Percentiles rank a stretch among this genome's conserved stretches.
These are phyloP conservation scores for Mormyrus lacerda DNA, from an alignment of 2,113 vertebrate genomes.

Conservation along the genomic window DNA sequence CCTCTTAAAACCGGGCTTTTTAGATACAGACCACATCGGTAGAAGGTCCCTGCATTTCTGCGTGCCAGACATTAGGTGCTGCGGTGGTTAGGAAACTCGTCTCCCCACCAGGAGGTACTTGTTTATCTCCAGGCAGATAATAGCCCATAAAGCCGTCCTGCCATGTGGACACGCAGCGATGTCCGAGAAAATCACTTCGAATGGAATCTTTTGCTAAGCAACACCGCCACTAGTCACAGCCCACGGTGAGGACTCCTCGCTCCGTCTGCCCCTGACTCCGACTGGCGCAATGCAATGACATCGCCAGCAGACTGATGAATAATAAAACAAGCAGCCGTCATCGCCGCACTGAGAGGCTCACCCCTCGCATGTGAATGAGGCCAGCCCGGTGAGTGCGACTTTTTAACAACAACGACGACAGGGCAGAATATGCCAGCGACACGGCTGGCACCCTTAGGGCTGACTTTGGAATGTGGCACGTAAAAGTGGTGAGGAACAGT, in stretches of 20 bases:
- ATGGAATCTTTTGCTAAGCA: background rate
- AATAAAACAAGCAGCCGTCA: background rate
- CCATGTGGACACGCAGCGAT: background rate
- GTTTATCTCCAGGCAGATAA: background rate
- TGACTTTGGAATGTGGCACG: background rate
- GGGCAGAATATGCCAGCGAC: background rate
- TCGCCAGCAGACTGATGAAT: slow-evolving; percentile 10
- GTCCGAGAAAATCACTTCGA: background rate
- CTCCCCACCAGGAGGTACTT: background rate
- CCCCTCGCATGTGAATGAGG: slow-evolving; percentile 1
- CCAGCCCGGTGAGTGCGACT: background rate
- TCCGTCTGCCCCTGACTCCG: background rate
- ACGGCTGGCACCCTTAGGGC: background rate
- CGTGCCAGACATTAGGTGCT: background rate
- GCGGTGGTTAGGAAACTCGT: background rate
- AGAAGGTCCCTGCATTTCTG: background rate
- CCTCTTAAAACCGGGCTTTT: background rate
- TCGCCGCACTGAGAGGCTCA: background rate
- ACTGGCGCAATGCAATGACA: slow-evolving; percentile 7
- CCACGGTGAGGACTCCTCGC: background rate
- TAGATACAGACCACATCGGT: background rate
- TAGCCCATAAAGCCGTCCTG: background rate
- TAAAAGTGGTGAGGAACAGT: background rate
- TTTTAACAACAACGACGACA: background rate
- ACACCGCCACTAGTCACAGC: background rate